phyloP scores from a whole-genome alignment of 2,888 invertebrate species.

The Laspeyria flexula region DNA sequence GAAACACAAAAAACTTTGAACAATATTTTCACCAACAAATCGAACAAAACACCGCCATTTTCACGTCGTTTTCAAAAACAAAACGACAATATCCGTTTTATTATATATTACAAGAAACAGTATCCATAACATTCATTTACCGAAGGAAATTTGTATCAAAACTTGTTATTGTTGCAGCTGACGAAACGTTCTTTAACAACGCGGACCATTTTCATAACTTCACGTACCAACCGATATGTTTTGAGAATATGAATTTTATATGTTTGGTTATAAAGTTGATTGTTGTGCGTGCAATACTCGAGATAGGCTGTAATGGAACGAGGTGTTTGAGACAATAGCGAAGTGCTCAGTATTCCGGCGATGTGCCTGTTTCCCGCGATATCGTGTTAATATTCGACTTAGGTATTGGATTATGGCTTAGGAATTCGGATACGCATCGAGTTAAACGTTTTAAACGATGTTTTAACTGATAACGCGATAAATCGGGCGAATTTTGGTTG shows the following conservation, averaged over 20 bases:
- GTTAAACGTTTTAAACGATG: constrained; percentile 47
- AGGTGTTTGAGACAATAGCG: constrained; percentile 53
- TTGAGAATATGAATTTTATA: constrained; percentile 49
- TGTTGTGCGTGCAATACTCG: constrained; percentile 26
- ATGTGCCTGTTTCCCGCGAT: constrained; percentile 70
- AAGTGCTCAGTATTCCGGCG: constrained; percentile 66
- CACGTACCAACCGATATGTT: constrained; percentile 41
- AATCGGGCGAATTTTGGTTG: constrained; percentile 13
- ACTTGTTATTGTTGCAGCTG: constrained; percentile 59
- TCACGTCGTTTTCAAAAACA: constrained; percentile 32
- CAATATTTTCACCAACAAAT: not conserved
- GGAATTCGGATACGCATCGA: constrained; percentile 47
- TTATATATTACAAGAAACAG: constrained; percentile 47
- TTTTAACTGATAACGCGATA: constrained; percentile 32
- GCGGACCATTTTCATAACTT: constrained; percentile 55
- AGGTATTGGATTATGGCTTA: constrained; percentile 60
- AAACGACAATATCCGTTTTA: constrained; percentile 43
- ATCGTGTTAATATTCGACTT: constrained; percentile 70
- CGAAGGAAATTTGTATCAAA: constrained; percentile 75
- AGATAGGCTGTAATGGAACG: constrained; percentile 38
- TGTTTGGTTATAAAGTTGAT: constrained; percentile 43
- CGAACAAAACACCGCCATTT: constrained; percentile 18
- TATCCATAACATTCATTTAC: constrained; percentile 60
- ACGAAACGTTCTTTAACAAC: constrained; percentile 42
- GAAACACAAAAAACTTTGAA: no score